Evolutionary conservation across 2,113 vertebrate genomes (phyloP).

Genomic region (Nestor notabilis): DNA sequence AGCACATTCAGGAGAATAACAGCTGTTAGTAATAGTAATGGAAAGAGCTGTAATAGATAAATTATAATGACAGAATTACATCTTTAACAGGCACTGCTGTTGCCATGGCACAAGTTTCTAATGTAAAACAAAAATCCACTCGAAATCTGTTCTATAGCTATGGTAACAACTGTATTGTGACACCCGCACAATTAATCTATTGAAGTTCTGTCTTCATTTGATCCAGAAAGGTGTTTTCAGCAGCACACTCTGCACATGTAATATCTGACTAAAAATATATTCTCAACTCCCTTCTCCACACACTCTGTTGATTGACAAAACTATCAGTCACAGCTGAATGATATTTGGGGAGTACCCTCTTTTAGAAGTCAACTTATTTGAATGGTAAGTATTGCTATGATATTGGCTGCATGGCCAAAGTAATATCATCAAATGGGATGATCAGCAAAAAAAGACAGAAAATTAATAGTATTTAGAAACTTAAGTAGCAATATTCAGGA

Average conservation of each 20-base stretch:
- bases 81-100: conserved; percentile 63
- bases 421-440: background rate
- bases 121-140: conserved; percentile 61
- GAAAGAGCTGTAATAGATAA: conserved; percentile 66
- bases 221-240: conserved; percentile 22
- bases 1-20: conserved; percentile 8
- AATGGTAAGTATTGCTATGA: background rate
- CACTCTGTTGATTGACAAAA: background rate
- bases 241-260: background rate
- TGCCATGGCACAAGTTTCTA: conserved; percentile 69
- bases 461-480: background rate
- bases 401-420: background rate
- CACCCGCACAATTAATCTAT: background rate
- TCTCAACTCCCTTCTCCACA: background rate
- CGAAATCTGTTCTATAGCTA: conserved; percentile 64
- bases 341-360: background rate
- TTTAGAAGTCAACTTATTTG: background rate
- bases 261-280: conserved; percentile 12
- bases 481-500: background rate
- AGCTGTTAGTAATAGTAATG: conserved; percentile 17
- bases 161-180: conserved; percentile 52
- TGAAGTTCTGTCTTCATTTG: conserved; percentile 18
- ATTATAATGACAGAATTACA: conserved; percentile 35
- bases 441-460: background rate
- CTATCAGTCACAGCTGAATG: background rate